Evolutionary conservation across 2,888 invertebrate genomes (phyloP).

Genomic region (Spilarctia lutea): DNA sequence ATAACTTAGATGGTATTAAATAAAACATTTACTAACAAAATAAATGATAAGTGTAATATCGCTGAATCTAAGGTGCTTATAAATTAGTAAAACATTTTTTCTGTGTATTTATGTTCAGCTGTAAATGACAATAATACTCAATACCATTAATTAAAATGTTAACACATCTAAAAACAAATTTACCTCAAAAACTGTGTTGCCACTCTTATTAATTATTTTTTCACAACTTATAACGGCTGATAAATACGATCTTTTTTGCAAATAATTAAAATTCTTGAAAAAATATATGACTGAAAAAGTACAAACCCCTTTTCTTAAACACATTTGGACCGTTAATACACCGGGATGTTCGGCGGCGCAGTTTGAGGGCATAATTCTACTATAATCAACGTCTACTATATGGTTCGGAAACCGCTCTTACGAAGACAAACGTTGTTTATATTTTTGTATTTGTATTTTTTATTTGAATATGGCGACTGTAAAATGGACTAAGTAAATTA

Average conservation of each 20-base stretch:
- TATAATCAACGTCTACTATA: background rate
- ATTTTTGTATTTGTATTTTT: too few species aligned
- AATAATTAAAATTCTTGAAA: too few species aligned
- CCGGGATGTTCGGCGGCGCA: background rate
- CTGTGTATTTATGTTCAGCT: slow-evolving; percentile 36
- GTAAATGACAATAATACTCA: background rate
- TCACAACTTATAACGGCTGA: background rate
- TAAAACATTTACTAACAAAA: slow-evolving; percentile 41
- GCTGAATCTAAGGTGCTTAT: slow-evolving; percentile 83
- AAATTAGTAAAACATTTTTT: slow-evolving; percentile 49
- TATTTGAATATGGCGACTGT: background rate
- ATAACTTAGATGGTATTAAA: slow-evolving; percentile 2
- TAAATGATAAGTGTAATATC: slow-evolving; percentile 54
- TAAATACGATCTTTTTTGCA: too few species aligned
- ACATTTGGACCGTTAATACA: too few species aligned
- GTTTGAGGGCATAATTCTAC: background rate
- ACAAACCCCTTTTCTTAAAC: background rate
- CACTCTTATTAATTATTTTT: too few species aligned
- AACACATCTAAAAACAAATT: background rate
- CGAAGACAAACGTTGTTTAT: too few species aligned
- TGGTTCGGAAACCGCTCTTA: background rate
- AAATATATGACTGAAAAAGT: background rate
- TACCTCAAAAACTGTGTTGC: background rate
- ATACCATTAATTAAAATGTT: background rate
- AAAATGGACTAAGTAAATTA: background rate